A percentile compares a stretch with the other conserved stretches of the same genome.
Conservation (phyloP, 1,140 invertebrate genomes). For the Gryon sp. region DNA sequence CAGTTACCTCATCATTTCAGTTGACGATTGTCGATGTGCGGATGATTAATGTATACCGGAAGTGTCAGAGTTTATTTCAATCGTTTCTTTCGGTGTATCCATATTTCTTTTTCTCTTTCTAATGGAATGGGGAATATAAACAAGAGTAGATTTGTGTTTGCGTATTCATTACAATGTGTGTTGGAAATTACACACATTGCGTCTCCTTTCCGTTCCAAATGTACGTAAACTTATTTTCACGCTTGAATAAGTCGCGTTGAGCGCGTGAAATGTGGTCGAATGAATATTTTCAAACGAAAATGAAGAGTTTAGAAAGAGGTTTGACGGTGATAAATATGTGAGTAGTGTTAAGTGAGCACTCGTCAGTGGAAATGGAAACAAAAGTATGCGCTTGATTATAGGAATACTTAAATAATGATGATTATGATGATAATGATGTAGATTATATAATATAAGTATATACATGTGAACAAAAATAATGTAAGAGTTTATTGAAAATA, state of each 20-base stretch:
- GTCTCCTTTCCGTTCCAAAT: conserved; percentile 39
- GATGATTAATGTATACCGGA: conserved; percentile 38
- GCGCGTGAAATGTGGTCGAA: background rate
- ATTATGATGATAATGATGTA: too few relatives aligned
- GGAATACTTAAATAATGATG: too few relatives aligned
- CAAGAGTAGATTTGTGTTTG: conserved; percentile 30
- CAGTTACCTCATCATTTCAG: too few relatives aligned
- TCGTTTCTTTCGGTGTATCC: conserved; percentile 10
- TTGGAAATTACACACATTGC: conserved; percentile 8
- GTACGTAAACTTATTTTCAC: conserved; percentile 13
- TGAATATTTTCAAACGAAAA: background rate
- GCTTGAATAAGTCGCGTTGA: conserved; percentile 8
- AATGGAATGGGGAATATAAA: too few relatives aligned
- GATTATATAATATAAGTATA: too few relatives aligned
- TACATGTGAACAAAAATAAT: too few relatives aligned
- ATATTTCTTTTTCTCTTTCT: too few relatives aligned
- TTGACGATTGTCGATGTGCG: too few relatives aligned
- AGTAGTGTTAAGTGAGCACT: too few relatives aligned
- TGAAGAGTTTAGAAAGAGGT: background rate
- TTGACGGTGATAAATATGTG: too few relatives aligned
- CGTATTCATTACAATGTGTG: conserved; percentile 21
- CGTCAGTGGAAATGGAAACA: background rate
- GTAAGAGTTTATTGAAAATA: too few relatives aligned
- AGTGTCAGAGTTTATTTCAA: conserved; percentile 17
- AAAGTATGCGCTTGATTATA: too few relatives aligned